A percentile compares a stretch with the other conserved stretches of the same genome.
Conservation (phyloP, 2,888 invertebrate genomes). For the Beris morrisii region DNA sequence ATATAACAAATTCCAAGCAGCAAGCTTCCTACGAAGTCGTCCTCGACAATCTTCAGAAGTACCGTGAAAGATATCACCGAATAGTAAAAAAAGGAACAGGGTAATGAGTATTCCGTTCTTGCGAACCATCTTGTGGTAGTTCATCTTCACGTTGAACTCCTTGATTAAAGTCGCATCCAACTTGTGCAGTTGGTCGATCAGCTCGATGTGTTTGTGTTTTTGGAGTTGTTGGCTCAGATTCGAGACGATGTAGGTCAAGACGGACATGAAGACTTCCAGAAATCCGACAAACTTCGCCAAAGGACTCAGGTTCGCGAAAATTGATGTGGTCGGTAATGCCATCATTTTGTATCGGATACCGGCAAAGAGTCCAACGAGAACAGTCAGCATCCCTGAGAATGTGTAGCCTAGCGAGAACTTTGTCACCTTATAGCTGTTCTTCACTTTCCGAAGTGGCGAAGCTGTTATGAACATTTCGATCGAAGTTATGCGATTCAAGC, state of each 20-base stretch:
- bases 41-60: not conserved
- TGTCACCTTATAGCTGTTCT: not conserved
- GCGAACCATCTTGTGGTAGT: not conserved
- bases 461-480: not conserved
- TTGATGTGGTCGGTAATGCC: too few species aligned
- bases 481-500: too few species aligned
- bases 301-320: too few species aligned
- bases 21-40: not conserved
- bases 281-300: not conserved
- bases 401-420: not conserved
- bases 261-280: not conserved
- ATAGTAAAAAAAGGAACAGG: not conserved
- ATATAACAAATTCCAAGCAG: slow-evolving; percentile 7
- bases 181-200: not conserved
- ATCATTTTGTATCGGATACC: too few species aligned
- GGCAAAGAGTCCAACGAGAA: not conserved
- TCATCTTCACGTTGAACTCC: not conserved
- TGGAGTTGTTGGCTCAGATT: not conserved
- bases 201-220: not conserved
- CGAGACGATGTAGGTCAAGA: not conserved
- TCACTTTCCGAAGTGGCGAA: not conserved
- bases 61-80: not conserved
- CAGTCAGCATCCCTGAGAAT: not conserved
- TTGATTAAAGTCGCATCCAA: not conserved
- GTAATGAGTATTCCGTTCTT: not conserved